These are phyloP conservation scores for Medauroidea extradentata DNA, from an alignment of 1,140 invertebrate genomes.

Conservation along the genomic window DNA sequence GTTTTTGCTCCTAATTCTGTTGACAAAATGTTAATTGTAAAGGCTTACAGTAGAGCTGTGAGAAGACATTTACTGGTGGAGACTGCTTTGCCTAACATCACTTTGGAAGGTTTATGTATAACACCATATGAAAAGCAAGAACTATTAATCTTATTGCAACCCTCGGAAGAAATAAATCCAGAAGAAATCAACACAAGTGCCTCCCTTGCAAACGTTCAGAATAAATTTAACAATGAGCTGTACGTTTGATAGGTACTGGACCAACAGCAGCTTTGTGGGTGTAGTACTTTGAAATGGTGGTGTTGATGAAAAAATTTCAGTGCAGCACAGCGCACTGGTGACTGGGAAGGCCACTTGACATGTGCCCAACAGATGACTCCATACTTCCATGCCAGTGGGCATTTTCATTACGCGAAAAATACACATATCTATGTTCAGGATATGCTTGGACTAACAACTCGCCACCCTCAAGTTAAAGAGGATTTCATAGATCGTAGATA, in stretches of 20 bases:
- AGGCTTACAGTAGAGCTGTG: slow-evolving; percentile 1
- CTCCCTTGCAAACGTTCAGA: neutral
- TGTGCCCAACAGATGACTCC: too few relatives aligned
- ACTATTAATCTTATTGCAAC: neutral
- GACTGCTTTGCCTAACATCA: slow-evolving; percentile 1
- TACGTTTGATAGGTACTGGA: neutral
- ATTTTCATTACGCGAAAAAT: too few relatives aligned
- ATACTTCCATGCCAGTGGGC: too few relatives aligned
- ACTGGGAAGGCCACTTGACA: too few relatives aligned
- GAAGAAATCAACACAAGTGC: neutral
- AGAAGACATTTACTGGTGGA: neutral
- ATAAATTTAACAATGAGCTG: neutral
- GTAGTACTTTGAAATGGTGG: neutral
- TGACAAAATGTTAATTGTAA: slow-evolving; percentile 30
- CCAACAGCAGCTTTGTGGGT: slow-evolving; percentile 2
- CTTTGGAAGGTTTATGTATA: neutral
- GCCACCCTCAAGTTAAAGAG: too few relatives aligned
- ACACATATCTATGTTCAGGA: too few relatives aligned
- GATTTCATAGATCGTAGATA: too few relatives aligned
- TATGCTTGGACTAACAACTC: too few relatives aligned
- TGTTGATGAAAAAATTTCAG: too few relatives aligned
- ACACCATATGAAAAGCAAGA: slow-evolving; percentile 2
- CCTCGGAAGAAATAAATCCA: neutral
- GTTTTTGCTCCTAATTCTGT: slow-evolving; percentile 34
- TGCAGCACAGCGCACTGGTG: too few relatives aligned